Percentiles rank a stretch among this genome's conserved stretches.
Conservation (phyloP, 2,797 vertebrate species). For the Mus minutoides region DNA sequence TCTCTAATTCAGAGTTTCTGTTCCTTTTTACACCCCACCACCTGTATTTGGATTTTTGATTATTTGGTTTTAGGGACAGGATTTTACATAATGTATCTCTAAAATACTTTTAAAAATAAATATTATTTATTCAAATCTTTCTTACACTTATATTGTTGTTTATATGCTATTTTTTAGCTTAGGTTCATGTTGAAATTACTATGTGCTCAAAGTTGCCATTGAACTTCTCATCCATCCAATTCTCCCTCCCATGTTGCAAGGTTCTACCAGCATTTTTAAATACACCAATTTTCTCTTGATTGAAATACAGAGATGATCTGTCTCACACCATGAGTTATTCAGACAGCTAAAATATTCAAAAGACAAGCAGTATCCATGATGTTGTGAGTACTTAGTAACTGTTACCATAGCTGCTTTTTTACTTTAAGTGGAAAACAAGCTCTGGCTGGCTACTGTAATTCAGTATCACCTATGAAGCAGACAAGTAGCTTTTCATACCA, state of each 20-base stretch:
- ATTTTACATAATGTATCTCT: not conserved
- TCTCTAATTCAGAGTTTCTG: not conserved
- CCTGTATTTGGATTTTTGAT: not conserved
- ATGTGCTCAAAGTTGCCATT: not conserved
- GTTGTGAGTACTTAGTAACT: not conserved
- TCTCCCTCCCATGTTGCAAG: not conserved
- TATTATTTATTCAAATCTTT: not conserved
- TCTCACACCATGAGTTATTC: not conserved
- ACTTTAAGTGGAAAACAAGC: not conserved
- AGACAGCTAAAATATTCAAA: not conserved
- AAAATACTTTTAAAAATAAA: too few relatives aligned
- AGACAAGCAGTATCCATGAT: not conserved
- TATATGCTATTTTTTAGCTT: not conserved
- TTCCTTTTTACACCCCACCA: not conserved
- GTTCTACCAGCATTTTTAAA: not conserved
- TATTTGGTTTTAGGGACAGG: not conserved
- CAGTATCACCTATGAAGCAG: not conserved
- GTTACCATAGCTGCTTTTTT: not conserved
- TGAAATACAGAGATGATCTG: not conserved
- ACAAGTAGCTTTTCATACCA: not conserved
- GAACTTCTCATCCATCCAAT: not conserved
- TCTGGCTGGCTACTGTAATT: not conserved
- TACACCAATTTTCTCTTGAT: not conserved
- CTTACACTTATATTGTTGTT: too few relatives aligned
- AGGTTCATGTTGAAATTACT: not conserved